These are phyloP conservation scores for Chrysodeixis includens DNA, from an alignment of 2,888 invertebrate species.

Conservation along the genomic window DNA sequence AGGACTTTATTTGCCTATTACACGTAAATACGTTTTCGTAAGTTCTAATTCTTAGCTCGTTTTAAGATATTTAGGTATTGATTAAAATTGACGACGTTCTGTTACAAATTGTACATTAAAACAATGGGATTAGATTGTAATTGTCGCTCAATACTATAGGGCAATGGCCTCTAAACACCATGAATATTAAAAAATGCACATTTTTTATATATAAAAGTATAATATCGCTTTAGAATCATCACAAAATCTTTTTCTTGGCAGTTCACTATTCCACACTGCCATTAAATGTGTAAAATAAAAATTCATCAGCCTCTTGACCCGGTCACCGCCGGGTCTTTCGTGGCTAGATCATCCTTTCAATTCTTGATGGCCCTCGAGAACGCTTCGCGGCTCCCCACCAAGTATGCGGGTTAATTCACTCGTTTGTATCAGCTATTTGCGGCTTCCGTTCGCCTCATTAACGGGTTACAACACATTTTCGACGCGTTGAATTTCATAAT, in stretches of 20 bases:
- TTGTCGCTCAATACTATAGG: no score
- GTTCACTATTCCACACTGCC: slow-evolving; percentile 19
- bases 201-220: no score
- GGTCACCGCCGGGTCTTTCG: slow-evolving; percentile 67
- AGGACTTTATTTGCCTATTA: slow-evolving; percentile 50
- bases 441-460: slow-evolving; percentile 68
- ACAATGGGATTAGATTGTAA: no score
- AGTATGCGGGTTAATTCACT: slow-evolving; percentile 72
- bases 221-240: no score
- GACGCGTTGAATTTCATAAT: slow-evolving; percentile 57
- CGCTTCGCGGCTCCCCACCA: slow-evolving; percentile 68
- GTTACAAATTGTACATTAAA: no score
- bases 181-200: no score
- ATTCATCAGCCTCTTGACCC: slow-evolving; percentile 65
- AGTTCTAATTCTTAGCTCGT: slow-evolving; percentile 24
- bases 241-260: no score
- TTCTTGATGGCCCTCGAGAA: slow-evolving; percentile 71
- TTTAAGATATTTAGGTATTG: slow-evolving; percentile 29
- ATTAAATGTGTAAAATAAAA: slow-evolving; percentile 60
- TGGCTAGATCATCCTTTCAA: slow-evolving; percentile 72
- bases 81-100: slow-evolving; percentile 24
- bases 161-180: no score
- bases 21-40: slow-evolving; percentile 42
- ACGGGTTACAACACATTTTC: slow-evolving; percentile 60
- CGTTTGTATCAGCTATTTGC: slow-evolving; percentile 72